Conservation (phyloP, 2,113 vertebrate genomes). For the Colossoma macropomum region DNA sequence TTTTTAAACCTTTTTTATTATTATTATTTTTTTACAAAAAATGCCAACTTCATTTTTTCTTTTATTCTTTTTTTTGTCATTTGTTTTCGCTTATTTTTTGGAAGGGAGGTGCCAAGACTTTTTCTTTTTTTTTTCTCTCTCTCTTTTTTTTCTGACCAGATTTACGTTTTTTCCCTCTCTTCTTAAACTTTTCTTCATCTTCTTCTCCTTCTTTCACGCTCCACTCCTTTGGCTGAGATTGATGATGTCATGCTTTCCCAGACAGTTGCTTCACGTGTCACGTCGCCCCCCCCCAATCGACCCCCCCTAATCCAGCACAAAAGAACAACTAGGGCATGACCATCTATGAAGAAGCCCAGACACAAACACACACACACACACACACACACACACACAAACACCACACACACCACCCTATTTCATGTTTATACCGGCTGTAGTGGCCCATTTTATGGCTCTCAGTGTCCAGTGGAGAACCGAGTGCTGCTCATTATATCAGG, state of each 20-base stretch:
- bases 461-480: neutral
- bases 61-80: neutral
- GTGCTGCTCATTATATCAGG: slow-evolving; percentile 13
- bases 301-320: slow-evolving; percentile 34
- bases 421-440: neutral
- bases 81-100: neutral
- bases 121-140: too few relatives aligned
- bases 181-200: neutral
- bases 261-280: slow-evolving; percentile 50
- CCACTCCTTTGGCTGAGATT: slow-evolving; percentile 32
- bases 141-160: too few relatives aligned
- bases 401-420: neutral
- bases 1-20: too few relatives aligned
- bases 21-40: too few relatives aligned
- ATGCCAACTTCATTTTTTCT: too few relatives aligned
- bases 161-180: too few relatives aligned
- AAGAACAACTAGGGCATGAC: slow-evolving; percentile 59
- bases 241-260: slow-evolving; percentile 57
- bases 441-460: slow-evolving; percentile 18
- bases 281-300: slow-evolving; percentile 1
- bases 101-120: neutral
- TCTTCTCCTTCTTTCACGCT: slow-evolving; percentile 21
- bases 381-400: too few relatives aligned
- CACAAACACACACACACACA: too few relatives aligned
- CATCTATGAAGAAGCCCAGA: slow-evolving; percentile 42